phyloP scores from a whole-genome alignment of 2,797 vertebrate species.

The Melopsittacus undulatus region DNA sequence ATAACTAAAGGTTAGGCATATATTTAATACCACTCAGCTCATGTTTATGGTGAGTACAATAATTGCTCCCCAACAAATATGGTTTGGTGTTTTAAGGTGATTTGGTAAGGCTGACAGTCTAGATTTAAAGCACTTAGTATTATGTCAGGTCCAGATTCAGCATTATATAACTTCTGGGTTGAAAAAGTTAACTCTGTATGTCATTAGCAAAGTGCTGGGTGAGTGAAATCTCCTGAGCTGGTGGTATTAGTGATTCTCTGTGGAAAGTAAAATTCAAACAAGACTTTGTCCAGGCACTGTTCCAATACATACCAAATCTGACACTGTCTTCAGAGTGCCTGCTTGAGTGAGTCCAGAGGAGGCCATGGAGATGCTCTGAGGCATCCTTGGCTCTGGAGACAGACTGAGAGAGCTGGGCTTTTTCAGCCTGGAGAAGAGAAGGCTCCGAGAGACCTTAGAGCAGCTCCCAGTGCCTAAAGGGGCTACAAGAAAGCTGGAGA shows the following conservation, averaged over 20 bases:
- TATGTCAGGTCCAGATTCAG: not conserved
- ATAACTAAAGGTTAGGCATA: not conserved
- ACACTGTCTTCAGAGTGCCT: not conserved
- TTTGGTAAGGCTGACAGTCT: not conserved
- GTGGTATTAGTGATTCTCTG: not conserved
- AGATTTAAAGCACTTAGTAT: not conserved
- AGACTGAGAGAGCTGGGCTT: not conserved
- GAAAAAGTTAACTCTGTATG: not conserved
- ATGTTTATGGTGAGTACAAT: not conserved
- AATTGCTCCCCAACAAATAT: not conserved
- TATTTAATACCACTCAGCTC: not conserved
- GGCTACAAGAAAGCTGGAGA: no score
- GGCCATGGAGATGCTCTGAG: not conserved
- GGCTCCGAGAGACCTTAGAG: not conserved
- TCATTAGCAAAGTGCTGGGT: not conserved
- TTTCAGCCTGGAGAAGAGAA: not conserved
- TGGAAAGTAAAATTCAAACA: not conserved
- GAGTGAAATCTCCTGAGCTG: fast-evolving
- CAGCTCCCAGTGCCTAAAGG: not conserved
- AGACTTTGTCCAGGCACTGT: not conserved
- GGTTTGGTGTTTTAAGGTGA: not conserved
- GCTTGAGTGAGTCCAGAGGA: not conserved
- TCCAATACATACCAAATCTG: not conserved
- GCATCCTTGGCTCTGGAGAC: not conserved
- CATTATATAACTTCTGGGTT: not conserved